Evolutionary conservation across 2,888 invertebrate species (phyloP).

Genomic region (Slavum lentiscoides): DNA sequence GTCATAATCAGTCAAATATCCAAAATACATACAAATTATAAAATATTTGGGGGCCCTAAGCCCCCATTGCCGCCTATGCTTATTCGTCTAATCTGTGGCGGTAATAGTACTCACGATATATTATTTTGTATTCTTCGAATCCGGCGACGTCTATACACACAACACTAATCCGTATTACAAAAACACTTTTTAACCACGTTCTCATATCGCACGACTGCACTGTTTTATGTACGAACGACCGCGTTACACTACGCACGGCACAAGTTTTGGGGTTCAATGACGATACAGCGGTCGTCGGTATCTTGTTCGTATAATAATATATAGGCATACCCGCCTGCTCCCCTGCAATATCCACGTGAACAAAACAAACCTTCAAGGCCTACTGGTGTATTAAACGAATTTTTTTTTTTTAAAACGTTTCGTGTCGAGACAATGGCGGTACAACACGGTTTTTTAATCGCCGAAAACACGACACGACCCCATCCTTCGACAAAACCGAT

Average conservation of each 20-base stretch:
- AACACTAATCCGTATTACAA: background rate
- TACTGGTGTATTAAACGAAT: constrained; percentile 20
- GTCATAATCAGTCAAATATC: too few relatives aligned
- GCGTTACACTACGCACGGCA: background rate
- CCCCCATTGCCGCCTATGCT: too few relatives aligned
- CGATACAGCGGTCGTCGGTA: background rate
- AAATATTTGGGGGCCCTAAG: too few relatives aligned
- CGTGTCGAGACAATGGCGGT: constrained; percentile 18
- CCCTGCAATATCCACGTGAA: constrained; percentile 19
- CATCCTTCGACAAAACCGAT: constrained; percentile 17
- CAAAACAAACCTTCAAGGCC: constrained; percentile 32
- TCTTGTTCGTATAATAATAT: background rate
- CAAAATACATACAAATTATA: too few relatives aligned
- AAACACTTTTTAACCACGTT: background rate
- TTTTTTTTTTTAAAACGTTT: background rate
- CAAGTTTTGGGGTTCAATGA: constrained; percentile 47
- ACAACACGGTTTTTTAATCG: background rate
- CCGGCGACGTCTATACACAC: background rate
- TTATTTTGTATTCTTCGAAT: background rate
- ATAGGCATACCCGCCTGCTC: background rate
- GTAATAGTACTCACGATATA: too few relatives aligned
- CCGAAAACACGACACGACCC: background rate
- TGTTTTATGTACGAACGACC: background rate
- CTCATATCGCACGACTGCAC: background rate
- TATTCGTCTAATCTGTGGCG: too few relatives aligned